Conservation (phyloP, 2,113 vertebrate genomes). For the Andinoacara biseriatus region DNA sequence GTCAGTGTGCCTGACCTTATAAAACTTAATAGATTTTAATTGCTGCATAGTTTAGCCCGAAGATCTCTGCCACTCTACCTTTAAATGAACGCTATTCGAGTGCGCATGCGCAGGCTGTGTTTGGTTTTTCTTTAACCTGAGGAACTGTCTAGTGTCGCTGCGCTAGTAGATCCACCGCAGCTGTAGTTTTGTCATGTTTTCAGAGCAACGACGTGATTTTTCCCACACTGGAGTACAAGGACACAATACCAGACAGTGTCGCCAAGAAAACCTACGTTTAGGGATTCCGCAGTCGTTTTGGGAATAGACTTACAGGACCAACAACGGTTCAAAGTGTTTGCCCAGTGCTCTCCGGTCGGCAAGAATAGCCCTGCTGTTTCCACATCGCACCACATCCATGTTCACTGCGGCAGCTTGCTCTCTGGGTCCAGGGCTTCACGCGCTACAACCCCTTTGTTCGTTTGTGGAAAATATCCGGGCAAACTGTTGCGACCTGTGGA, state of each 20-base stretch:
- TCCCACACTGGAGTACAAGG: not conserved
- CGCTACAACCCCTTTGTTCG: constrained; percentile 44
- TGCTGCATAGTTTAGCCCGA: constrained; percentile 18
- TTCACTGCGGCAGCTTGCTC: constrained; percentile 63
- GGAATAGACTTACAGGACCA: not conserved
- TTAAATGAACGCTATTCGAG: constrained; percentile 60
- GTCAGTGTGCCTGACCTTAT: not conserved
- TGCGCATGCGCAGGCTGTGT: constrained; percentile 72
- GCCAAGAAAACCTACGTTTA: not conserved
- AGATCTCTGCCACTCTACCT: constrained; percentile 55
- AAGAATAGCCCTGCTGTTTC: constrained; percentile 45
- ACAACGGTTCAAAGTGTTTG: constrained; percentile 49
- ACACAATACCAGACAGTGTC: not conserved
- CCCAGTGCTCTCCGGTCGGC: constrained; percentile 41
- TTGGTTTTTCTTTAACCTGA: constrained; percentile 78
- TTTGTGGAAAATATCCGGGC: not conserved
- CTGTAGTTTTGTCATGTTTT: constrained; percentile 42
- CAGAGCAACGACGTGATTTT: not conserved
- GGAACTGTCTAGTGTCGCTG: constrained; percentile 55
- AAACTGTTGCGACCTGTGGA: constrained; percentile 8
- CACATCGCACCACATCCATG: constrained; percentile 68
- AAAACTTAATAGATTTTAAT: constrained; percentile 1
- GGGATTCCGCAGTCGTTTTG: not conserved
- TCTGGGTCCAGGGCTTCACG: constrained; percentile 31
- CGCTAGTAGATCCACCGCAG: constrained; percentile 49